phyloP scores from a whole-genome alignment of 2,113 vertebrate species.

The Stercorarius parasiticus region DNA sequence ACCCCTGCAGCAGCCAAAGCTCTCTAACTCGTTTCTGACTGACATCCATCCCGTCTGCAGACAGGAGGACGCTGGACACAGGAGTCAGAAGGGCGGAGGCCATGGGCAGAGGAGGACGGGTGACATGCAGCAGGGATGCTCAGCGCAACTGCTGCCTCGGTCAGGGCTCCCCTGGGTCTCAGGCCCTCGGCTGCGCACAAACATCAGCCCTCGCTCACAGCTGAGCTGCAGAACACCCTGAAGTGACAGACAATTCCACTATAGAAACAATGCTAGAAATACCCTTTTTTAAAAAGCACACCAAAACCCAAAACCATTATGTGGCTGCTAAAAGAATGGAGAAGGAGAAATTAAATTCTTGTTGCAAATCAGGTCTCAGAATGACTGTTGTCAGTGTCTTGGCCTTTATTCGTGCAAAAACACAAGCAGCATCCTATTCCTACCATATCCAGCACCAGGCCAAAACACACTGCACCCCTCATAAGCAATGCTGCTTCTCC shows the following conservation, averaged over 20 bases:
- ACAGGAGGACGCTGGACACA: not conserved
- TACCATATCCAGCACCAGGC: accelerated
- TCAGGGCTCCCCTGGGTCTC: not conserved
- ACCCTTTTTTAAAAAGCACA: not conserved
- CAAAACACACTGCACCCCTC: not conserved
- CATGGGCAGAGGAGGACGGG: not conserved
- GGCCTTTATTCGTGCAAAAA: not conserved
- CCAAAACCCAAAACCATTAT: too few species aligned
- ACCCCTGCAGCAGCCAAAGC: not conserved
- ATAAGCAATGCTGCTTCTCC: not conserved
- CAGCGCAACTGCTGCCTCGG: not conserved
- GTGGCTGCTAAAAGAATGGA: not conserved
- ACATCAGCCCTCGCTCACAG: not conserved
- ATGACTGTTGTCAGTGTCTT: not conserved
- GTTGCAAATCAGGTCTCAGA: not conserved
- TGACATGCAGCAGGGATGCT: not conserved
- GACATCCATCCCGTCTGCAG: not conserved
- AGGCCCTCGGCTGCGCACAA: not conserved
- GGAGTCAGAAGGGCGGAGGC: not conserved
- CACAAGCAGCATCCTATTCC: not conserved
- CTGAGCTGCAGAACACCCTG: not conserved
- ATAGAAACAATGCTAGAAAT: not conserved
- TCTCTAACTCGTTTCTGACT: not conserved
- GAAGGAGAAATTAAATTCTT: not conserved
- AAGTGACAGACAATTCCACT: not conserved